A percentile compares a stretch with the other conserved stretches of the same genome.
Conservation (phyloP, 2,797 vertebrate genomes). For the Parauchenoglanis ngamensis region DNA sequence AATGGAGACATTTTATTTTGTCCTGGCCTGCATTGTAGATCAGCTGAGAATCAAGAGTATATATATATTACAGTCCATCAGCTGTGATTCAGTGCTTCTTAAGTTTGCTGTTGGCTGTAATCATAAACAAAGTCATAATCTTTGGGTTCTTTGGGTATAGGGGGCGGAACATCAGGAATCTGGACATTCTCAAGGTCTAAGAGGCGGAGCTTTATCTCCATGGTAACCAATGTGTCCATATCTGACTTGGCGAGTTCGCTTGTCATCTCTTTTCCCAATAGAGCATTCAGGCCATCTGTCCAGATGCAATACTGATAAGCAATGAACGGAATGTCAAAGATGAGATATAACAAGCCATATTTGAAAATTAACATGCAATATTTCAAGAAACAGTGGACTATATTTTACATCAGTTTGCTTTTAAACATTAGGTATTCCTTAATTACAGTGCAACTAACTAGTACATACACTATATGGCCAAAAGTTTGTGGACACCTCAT, state of each 20-base stretch:
- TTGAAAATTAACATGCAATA: neutral
- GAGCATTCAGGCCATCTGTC: constrained; percentile 84
- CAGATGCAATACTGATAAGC: constrained; percentile 81
- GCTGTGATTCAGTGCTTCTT: constrained; percentile 61
- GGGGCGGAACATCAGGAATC: constrained; percentile 84
- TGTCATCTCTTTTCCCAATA: constrained; percentile 86
- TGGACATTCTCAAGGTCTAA: constrained; percentile 87
- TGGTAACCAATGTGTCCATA: constrained; percentile 84
- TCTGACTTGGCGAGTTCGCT: constrained; percentile 83
- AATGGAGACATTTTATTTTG: neutral
- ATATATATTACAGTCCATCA: constrained; percentile 27
- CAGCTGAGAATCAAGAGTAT: neutral
- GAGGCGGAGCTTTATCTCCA: constrained; percentile 88
- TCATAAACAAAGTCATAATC: constrained; percentile 89
- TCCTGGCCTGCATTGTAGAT: neutral
- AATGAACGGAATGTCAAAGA: neutral
- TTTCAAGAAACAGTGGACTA: neutral
- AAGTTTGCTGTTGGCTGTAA: constrained; percentile 83
- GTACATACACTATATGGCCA: neutral
- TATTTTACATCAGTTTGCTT: neutral
- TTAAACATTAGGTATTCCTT: neutral
- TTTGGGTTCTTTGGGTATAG: constrained; percentile 87
- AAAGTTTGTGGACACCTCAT: neutral
- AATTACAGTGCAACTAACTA: neutral
- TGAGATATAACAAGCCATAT: neutral